phyloP scores from a whole-genome alignment of 2,113 vertebrate genomes.

The Pardalotus punctatus region DNA sequence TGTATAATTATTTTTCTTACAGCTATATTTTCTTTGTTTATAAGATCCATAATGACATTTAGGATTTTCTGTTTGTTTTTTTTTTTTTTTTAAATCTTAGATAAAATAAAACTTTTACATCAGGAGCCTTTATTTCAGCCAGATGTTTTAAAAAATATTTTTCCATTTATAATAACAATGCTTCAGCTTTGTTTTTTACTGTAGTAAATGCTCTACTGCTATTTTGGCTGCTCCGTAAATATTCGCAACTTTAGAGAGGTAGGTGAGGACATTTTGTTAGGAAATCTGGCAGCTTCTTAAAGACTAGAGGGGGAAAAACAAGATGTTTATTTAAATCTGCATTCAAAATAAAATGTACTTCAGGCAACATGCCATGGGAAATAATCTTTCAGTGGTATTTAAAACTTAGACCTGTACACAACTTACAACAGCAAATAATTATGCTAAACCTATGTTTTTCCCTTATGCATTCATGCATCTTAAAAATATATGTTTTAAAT shows the following conservation, averaged over 20 bases:
- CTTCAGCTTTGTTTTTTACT: background rate
- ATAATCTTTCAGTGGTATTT: background rate
- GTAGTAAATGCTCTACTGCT: background rate
- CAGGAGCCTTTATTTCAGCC: background rate
- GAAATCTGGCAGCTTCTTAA: background rate
- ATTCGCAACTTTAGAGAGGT: background rate
- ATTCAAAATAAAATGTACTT: background rate
- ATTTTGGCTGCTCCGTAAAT: background rate
- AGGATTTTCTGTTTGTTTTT: fast-evolving
- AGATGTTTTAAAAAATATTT: background rate
- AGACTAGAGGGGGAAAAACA: background rate
- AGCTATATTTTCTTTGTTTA: background rate
- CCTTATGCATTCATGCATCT: background rate
- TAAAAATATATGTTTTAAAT: background rate
- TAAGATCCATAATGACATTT: background rate
- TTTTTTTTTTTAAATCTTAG: background rate
- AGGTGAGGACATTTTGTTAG: background rate
- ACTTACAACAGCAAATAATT: background rate
- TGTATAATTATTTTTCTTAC: background rate
- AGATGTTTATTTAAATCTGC: background rate
- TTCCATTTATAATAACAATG: background rate
- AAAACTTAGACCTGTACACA: background rate
- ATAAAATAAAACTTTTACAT: background rate
- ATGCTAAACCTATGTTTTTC: background rate
- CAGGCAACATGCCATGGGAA: background rate